Conservation (phyloP, 2,113 vertebrate species). For the Centropus unirufus region DNA sequence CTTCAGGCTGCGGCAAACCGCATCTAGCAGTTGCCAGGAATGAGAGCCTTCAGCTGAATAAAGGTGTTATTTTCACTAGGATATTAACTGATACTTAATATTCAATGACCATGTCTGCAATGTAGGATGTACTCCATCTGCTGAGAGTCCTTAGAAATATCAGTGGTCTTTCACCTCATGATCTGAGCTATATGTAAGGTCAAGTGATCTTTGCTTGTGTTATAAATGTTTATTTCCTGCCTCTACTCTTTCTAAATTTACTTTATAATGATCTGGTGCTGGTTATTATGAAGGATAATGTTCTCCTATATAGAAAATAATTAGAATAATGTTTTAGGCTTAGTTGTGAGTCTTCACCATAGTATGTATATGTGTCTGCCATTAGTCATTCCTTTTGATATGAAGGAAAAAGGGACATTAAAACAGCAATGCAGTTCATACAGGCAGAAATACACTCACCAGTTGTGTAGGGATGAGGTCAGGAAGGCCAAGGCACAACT, state of each 20-base stretch:
- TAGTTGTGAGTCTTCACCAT: background rate
- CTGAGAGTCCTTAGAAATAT: background rate
- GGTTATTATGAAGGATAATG: conserved; percentile 38
- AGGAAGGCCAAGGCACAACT: no score
- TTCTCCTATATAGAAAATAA: conserved; percentile 25
- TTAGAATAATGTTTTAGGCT: conserved; percentile 24
- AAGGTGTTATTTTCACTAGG: conserved; percentile 31
- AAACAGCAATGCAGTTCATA: background rate
- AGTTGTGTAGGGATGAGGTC: no score
- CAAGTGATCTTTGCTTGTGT: background rate
- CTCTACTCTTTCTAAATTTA: conserved; percentile 21
- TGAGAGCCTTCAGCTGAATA: background rate
- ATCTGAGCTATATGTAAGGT: background rate
- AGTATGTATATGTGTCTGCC: background rate
- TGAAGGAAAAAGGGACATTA: background rate
- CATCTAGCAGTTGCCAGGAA: background rate
- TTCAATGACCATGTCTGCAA: background rate
- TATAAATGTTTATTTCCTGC: conserved; percentile 27
- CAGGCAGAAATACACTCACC: no score
- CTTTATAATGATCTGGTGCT: conserved; percentile 50
- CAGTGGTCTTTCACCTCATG: background rate
- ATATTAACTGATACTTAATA: conserved; percentile 30
- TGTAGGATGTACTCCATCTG: background rate
- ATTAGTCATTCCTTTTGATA: background rate
- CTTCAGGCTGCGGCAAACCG: background rate